Base-by-base conservation (phyloP, 2,888 invertebrate genomes). In the Macaria notata region DNA sequence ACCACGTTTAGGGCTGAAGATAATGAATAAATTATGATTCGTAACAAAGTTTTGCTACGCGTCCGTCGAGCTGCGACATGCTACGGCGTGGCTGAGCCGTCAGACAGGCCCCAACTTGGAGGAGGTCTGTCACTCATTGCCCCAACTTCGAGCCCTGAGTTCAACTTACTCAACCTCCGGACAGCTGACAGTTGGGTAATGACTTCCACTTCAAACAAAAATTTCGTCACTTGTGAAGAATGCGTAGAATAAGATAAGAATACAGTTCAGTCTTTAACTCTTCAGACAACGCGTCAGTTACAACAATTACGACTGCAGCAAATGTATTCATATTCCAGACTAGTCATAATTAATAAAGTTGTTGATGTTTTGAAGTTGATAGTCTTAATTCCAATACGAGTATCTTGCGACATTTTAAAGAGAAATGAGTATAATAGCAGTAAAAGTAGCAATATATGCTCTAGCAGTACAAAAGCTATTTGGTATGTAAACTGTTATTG, bases 171-270 rank as follows among this genome's bases (percentile, higher is more conserved):
- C 56, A 60, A 63, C 57, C 67, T 77, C 74, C 64, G 70, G 72
- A 76, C 78, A 73, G 72, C 81, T 81, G 84, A 83, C 83, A 83
- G 81, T 73, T 83, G 49, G 60, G 79, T 86, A 85, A 86, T 85
- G 81, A 84, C 80, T 85, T 85, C 74, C 58, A 72, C 73, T 68
- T 76, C 66, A 79, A 78, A 78, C 75, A 77, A 77, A 67, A 77
- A 62, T 60, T 75, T 68, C 57, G 53, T 19, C 49, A 58, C 54
- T 50, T 52, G 53, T 50, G 55, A 56, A 63, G 55, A 56, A 62
- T 63, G 19, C 49, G 45, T 39, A 45, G 55, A 39, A 60, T 54
- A 52, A 57, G 60, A 59, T 52, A 38, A 60, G 60, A 52, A 60
- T 46, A 42, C 42, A 31, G 29, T 38, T 53, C 38, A 57, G 56